Base-by-base conservation (phyloP, 2,888 invertebrate genomes). In the Tetrapedia diversipes region DNA sequence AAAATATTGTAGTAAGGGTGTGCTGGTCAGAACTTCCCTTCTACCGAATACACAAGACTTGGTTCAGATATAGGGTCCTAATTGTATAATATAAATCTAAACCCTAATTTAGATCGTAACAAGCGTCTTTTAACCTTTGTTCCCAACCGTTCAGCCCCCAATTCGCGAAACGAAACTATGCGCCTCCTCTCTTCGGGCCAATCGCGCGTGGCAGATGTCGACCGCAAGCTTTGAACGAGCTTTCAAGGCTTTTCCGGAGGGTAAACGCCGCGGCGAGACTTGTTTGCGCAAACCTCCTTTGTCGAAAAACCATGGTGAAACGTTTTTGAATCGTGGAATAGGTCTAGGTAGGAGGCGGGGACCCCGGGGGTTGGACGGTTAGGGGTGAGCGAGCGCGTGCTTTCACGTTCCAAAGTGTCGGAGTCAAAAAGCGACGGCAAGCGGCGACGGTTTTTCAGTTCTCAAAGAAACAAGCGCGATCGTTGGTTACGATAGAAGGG, bases 131-230 rank as follows among this genome's bases (percentile, higher is more conserved):
- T 77, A 74, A 83, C 74, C 75, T 68, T 68, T 53, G 39, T 67
- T 49, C 43, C 54, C 39, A 53, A 66, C 27, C 47, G 59, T 66
- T 64, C 71, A 53, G 54, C 60, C 59, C 72, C 32, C 81, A 79
- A 84, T 83, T 84, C 73, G 72, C 76, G 68, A 81, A 83, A 79
- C 71, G 79, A 79, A 81, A 84, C 72, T 77, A 66, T 73, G n/a
- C 77, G 34, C 71, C 51, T 72, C 45, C 27, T 24, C 45, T 59
- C 59, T 79, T 56, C 68, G 60, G 3, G 68, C 70, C 75, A 84
- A 84, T 84, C 74, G 71, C 59, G 76, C 22, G n/a, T n/a, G 60
- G 63, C 71, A 59, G 66, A 82, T 65, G 77, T 72, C 64, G 66
- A 39, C 80, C 75, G 57, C 75, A 22, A 70, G 73, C 66, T 34